A percentile compares a stretch with the other conserved stretches of the same genome.
phyloP scores from a whole-genome alignment of 2,113 vertebrate genomes.

The Callorhinus ursinus region DNA sequence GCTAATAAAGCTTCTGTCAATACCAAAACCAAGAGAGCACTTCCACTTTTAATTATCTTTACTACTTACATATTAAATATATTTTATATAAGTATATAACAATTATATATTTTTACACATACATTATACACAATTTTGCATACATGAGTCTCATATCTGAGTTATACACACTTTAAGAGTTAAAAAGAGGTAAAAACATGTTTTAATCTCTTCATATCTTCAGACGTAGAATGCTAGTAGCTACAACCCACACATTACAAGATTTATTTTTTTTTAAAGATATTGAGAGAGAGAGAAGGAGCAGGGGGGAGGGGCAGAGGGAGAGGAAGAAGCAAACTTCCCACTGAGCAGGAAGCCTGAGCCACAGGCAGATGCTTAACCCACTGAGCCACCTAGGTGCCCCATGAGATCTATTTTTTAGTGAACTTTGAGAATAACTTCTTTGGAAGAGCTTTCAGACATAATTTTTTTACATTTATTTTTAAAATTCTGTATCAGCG shows the following conservation, averaged over 20 bases:
- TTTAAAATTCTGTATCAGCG: not conserved
- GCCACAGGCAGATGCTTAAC: not conserved
- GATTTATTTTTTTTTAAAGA: not conserved
- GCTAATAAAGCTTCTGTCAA: not conserved
- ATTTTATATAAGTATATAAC: not conserved
- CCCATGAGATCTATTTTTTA: not conserved
- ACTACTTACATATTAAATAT: not conserved
- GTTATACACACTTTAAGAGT: not conserved
- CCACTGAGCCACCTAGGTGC: not conserved
- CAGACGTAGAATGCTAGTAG: not conserved
- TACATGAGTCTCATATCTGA: not conserved
- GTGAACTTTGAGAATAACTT: slow-evolving; percentile 1
- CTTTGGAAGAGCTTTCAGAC: not conserved
- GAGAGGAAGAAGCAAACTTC: not conserved
- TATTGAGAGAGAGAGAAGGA: not conserved
- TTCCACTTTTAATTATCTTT: not conserved
- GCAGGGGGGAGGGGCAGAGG: not conserved
- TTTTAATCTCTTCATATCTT: not conserved
- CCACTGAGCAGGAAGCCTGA: not conserved
- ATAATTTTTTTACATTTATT: not conserved
- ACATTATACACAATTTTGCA: not conserved
- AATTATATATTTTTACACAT: not conserved
- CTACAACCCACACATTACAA: not conserved
- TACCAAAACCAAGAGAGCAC: not conserved
- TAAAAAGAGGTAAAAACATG: not conserved